phyloP scores from a whole-genome alignment of 1,140 invertebrate genomes.

The Triops longicaudatus region DNA sequence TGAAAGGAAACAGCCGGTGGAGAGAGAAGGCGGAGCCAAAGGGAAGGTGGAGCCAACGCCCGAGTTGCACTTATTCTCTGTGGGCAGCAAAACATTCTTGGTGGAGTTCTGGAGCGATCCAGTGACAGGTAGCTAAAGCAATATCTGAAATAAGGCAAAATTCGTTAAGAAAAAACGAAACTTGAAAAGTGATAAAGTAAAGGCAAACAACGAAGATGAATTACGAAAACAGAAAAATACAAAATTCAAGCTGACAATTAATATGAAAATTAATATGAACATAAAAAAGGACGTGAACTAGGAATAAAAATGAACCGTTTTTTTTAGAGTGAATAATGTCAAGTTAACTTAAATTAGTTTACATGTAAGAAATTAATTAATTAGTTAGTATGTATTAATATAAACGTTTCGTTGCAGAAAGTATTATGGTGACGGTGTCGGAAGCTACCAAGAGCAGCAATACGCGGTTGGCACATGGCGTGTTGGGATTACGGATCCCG shows the following conservation, averaged over 20 bases:
- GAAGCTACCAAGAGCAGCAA: conserved; percentile 47
- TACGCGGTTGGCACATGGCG: conserved; percentile 43
- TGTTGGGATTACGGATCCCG: conserved; percentile 43
- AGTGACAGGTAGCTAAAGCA: conserved; percentile 39
- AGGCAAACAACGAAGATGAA: no score
- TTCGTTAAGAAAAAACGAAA: no score
- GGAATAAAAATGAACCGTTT: no score
- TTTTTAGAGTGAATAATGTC: no score
- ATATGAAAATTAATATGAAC: no score
- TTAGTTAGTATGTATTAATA: no score
- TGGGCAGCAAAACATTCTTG: conserved; percentile 47
- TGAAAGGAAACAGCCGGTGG: background rate
- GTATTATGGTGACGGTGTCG: conserved; percentile 39
- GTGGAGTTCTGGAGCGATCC: conserved; percentile 46
- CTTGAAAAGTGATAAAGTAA: no score
- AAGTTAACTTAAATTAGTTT: no score
- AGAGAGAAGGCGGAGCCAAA: background rate
- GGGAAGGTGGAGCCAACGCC: conserved; percentile 17
- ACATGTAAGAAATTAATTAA: no score
- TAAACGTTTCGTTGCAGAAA: conserved; percentile 38
- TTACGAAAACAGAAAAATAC: no score
- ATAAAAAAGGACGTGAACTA: no score
- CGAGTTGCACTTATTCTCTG: conserved; percentile 45
- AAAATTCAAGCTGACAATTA: no score
- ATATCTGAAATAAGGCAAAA: background rate